phyloP scores from a whole-genome alignment of 1,140 invertebrate genomes.

The Rhynchophorus ferrugineus region DNA sequence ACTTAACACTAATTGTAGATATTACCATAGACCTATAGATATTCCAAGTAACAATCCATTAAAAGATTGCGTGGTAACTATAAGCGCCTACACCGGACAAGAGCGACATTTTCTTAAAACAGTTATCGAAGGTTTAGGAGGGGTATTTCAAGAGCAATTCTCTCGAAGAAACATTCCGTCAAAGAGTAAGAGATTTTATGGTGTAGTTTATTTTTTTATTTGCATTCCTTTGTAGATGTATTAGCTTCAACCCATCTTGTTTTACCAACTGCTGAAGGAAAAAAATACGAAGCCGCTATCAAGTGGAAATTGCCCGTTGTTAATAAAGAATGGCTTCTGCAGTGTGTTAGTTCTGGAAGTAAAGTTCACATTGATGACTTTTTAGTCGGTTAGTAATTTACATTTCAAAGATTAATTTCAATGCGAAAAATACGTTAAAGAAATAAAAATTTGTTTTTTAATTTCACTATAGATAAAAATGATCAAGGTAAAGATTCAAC shows the following conservation, averaged over 20 bases:
- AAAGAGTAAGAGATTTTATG: constrained; percentile 2
- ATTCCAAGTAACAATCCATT: constrained; percentile 49
- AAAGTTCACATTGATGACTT: constrained; percentile 50
- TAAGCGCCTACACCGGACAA: constrained; percentile 63
- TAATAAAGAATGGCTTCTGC: constrained; percentile 65
- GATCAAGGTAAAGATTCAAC: too few species aligned
- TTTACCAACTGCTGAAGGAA: constrained; percentile 60
- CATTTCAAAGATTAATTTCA: too few species aligned
- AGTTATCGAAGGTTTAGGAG: constrained; percentile 63
- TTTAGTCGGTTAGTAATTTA: constrained; percentile 54
- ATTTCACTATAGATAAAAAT: background rate
- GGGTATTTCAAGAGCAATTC: constrained; percentile 60
- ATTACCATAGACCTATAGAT: constrained; percentile 57
- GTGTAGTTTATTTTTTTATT: background rate
- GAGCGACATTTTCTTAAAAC: constrained; percentile 65
- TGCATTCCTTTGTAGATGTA: constrained; percentile 31
- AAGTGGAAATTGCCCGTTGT: constrained; percentile 78
- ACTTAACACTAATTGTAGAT: constrained; percentile 40
- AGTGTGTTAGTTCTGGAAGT: constrained; percentile 47
- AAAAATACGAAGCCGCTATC: constrained; percentile 75
- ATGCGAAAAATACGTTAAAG: too few species aligned
- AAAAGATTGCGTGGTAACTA: constrained; percentile 61
- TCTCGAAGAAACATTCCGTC: constrained; percentile 36
- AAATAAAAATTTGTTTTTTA: too few species aligned
- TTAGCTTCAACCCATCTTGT: constrained; percentile 68